Base-by-base conservation (phyloP, 2,113 vertebrate species). In the Percopsis transmontana region DNA sequence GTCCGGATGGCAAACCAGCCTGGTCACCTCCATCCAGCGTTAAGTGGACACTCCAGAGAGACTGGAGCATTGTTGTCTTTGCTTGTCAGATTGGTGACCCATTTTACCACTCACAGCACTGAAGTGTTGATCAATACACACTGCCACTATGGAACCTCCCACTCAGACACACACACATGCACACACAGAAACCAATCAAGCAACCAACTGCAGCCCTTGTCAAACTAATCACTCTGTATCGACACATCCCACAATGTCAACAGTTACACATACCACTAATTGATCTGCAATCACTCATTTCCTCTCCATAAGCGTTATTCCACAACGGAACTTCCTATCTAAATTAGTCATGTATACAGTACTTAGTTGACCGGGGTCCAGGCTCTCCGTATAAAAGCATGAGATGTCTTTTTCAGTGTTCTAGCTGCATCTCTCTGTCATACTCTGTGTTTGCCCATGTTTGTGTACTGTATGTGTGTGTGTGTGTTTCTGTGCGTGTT, bases 211-310 rank as follows among this genome's bases (percentile, higher is more conserved):
- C 64, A 59, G 38, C 67, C 39, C 38, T 52, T 51, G 56, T 44
- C 42, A 52, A 66, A 69, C 44, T 45, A 50, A 71, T 66, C 57
- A 45, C 64, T 21, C 55, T 27, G 14, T 74, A 77, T 81, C 62
- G 71, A 86, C 72, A 53, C 64, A 47, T 55, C 58, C 24, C 45
- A 52, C 53, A 81, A 69, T 55, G 63, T 52, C 75, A 68, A 11
- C 44, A 18, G 56, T 82, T 84, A 74, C 82, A 68, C 55, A 88
- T 74, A 54, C 47, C 59, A 50, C 47, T 42, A 60, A 82, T 81
- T 80, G 62, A 82, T 82, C 15, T 45, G 42, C 51, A 53, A n/a
- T 19, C 27, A 74, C 70, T 71, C 50, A 66, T 80, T 72, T 66
- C 71, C 66, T 69, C 57, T 69, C 58, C 53, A 63, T 76, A 68